Base-by-base conservation (phyloP, 2,888 invertebrate genomes). In the Automeris io region DNA sequence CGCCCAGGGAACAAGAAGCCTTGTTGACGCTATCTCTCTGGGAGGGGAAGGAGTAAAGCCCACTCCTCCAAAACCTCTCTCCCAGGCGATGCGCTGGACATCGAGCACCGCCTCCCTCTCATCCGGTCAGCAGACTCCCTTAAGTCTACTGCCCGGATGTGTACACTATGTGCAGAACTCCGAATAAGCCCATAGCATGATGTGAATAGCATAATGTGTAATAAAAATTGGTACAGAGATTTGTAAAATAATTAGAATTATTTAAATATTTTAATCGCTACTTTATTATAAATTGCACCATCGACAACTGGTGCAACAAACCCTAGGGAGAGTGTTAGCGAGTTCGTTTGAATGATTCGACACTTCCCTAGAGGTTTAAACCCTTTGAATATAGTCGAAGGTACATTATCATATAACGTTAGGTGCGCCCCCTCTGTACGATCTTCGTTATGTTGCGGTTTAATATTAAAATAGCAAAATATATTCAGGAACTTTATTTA, bases 281-380 rank as follows among this genome's bases (percentile, higher is more conserved):
- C n/a, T 22, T 40, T 47, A 43, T 40, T 46, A 21, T 59, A 38
- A 46, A 57, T 69, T 74, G 50, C 21, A 47, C 62, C 59, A 48
- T 25, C 44, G 45, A 42, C 33, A 48, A 49, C 61, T 61, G 68
- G 70, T 75, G 79, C 75, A 79, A 59, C 70, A 68, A 62, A 57
- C 79, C 70, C 72, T 48, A 43, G 73, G 74, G 81, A 74, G 66
- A 70, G 70, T 65, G 77, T 75, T 72, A 77, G 78, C 62, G 70
- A 73, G 80, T 75, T 79, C 76, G 69, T 77, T 75, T 75, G 72
- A 79, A 76, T 73, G 79, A 80, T 77, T 80, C 71, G 79, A 80
- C 80, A 75, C 78, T 70, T 81, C 83, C 80, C 78, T 41, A 46
- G 78, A 70, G 80, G 61, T 60, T 57, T 63, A 48, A 76, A 78